Conservation (phyloP, 92 coral and sea anemone genomes). For the Phenganax stokvisi region DNA sequence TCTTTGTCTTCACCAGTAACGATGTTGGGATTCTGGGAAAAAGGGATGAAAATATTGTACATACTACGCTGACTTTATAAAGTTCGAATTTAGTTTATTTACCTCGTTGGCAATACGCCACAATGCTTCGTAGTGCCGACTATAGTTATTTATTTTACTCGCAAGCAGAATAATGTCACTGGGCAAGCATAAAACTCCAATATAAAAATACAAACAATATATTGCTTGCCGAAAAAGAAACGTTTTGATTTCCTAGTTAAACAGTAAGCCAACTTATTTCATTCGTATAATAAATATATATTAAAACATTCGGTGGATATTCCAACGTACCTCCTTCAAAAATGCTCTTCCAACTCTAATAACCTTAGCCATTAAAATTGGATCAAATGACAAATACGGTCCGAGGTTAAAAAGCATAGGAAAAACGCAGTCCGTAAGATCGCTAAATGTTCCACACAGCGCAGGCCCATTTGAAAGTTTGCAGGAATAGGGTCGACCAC, state of each 20-base stretch:
- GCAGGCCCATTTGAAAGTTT: constrained; percentile 67
- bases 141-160: no score
- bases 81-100: no score
- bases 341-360: constrained; percentile 89
- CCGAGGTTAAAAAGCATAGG: constrained; percentile 86
- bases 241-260: background rate
- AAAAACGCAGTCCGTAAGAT: constrained; percentile 61
- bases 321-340: constrained; percentile 75
- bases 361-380: constrained; percentile 85
- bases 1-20: constrained; percentile 48
- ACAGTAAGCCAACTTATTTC: background rate
- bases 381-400: constrained; percentile 84
- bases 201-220: background rate
- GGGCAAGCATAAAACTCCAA: background rate
- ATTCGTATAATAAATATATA: no score
- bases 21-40: constrained; percentile 44
- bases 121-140: no score
- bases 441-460: constrained; percentile 59
- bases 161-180: background rate
- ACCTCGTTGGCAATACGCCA: no score
- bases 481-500: constrained; percentile 80
- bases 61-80: background rate
- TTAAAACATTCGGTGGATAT: no score
- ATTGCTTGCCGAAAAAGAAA: no score
- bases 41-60: background rate